Evolutionary conservation across 2,797 vertebrate genomes (phyloP).

Genomic region (Ficedula albicollis): DNA sequence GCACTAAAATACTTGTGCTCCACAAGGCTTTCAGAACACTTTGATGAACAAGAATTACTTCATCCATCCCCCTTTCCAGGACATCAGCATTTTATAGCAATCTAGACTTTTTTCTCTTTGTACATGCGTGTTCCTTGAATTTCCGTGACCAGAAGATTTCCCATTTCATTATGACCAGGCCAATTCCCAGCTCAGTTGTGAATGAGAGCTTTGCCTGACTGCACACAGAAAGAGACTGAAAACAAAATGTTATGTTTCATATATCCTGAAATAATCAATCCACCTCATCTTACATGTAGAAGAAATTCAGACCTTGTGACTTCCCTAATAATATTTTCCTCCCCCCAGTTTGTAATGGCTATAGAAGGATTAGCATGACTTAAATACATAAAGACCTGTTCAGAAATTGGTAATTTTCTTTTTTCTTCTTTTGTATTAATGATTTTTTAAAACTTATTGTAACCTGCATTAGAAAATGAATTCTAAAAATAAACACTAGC

Average conservation of each 20-base stretch:
- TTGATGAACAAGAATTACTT: background rate
- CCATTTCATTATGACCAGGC: background rate
- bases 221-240: background rate
- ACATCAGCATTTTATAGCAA: background rate
- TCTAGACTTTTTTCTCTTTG: background rate
- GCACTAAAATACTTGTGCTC: background rate
- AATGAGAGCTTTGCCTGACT: background rate
- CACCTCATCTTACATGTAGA: background rate
- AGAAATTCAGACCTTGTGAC: background rate
- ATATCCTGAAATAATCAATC: background rate
- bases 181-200: background rate
- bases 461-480: background rate
- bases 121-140: rapidly evolving
- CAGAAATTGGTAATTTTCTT: background rate
- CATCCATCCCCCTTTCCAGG: background rate
- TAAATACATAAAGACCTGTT: background rate
- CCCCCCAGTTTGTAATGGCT: rapidly evolving
- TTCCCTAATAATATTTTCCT: background rate
- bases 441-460: background rate
- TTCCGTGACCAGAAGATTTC: background rate
- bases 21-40: background rate
- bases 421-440: background rate
- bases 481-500: background rate
- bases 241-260: background rate
- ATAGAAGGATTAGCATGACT: background rate